phyloP scores from a whole-genome alignment of 2,113 vertebrate species.

The Scopus umbretta region DNA sequence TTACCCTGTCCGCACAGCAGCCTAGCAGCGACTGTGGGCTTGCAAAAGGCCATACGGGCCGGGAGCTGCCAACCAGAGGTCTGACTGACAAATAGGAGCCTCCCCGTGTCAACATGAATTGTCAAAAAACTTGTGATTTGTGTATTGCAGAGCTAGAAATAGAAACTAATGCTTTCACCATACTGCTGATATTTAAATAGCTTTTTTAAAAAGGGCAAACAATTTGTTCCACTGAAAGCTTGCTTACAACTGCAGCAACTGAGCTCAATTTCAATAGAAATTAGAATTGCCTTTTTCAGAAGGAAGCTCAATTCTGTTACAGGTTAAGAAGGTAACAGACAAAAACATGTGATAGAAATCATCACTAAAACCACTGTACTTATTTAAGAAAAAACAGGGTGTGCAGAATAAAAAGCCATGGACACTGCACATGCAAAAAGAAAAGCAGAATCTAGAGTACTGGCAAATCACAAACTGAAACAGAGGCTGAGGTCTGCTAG shows the following conservation, averaged over 20 bases:
- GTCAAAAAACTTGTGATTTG: not conserved
- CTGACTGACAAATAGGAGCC: not conserved
- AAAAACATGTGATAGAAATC: not conserved
- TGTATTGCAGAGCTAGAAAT: not conserved
- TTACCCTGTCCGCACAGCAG: not conserved
- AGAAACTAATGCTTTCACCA: not conserved
- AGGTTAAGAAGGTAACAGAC: not conserved
- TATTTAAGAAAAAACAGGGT: not conserved
- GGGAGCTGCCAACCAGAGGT: not conserved
- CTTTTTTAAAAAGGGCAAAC: not conserved
- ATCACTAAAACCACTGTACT: not conserved
- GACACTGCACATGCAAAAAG: not conserved
- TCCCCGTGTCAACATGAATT: not conserved
- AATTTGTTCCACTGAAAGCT: not conserved
- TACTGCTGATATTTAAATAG: not conserved
- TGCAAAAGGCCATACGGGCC: not conserved
- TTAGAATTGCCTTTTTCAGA: not conserved
- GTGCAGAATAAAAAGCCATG: not conserved
- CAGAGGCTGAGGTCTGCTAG: not conserved
- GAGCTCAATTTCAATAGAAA: not conserved
- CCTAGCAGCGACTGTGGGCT: accelerated
- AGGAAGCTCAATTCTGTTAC: not conserved
- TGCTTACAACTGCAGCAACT: not conserved
- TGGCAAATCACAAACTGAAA: not conserved
- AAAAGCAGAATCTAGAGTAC: not conserved